Evolutionary conservation across 2,113 vertebrate genomes (phyloP).

Genomic region (Triplophysa tibetana): DNA sequence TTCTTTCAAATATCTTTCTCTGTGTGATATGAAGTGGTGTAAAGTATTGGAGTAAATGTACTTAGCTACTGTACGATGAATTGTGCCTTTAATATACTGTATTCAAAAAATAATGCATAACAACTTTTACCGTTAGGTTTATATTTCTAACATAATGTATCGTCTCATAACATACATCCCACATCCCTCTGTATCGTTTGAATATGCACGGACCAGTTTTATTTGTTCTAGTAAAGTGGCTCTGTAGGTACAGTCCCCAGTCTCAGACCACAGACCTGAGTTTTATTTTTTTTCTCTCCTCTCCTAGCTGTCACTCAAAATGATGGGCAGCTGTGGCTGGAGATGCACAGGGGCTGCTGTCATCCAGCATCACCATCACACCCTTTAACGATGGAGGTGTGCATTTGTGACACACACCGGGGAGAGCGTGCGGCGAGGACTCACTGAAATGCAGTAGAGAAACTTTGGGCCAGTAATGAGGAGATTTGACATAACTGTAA

Average conservation of each 20-base stretch:
- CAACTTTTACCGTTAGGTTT: not conserved
- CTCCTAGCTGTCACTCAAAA: conserved; percentile 66
- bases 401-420: conserved; percentile 27
- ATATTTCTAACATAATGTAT: not conserved
- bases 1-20: too few species aligned
- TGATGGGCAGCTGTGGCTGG: conserved; percentile 69
- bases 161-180: not conserved
- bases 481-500: conserved; percentile 52
- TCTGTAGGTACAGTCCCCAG: conserved; percentile 33
- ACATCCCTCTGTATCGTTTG: not conserved
- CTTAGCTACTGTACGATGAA: too few species aligned
- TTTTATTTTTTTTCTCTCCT: conserved; percentile 40
- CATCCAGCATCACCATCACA: conserved; percentile 50
- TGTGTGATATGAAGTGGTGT: too few species aligned
- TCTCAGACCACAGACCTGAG: conserved; percentile 64
- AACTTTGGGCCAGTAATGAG: conserved; percentile 53
- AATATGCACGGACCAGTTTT: not conserved
- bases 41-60: too few species aligned
- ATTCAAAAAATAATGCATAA: too few species aligned
- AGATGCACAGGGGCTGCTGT: conserved; percentile 57
- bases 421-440: conserved; percentile 1
- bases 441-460: conserved; percentile 23
- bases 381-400: conserved; percentile 53
- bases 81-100: too few species aligned
- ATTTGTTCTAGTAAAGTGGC: not conserved